These are phyloP conservation scores for Heteractis magnifica DNA, from an alignment of 92 coral and sea anemone genomes.

Conservation along the genomic window DNA sequence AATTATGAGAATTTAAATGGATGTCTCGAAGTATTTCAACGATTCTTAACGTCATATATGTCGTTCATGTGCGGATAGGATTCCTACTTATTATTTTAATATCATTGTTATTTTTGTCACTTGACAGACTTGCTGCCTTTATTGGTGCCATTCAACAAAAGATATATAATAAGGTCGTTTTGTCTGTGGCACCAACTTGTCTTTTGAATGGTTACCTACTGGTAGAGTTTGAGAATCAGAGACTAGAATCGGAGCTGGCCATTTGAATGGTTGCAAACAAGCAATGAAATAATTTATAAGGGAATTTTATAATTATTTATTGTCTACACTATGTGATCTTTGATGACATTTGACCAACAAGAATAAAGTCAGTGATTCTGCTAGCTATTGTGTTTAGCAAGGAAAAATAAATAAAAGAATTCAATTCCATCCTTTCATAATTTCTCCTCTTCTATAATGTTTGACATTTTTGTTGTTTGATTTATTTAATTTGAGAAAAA, in stretches of 20 bases:
- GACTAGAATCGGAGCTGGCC: too few relatives aligned
- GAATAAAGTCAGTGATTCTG: background rate
- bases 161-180: too few relatives aligned
- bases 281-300: background rate
- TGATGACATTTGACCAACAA: background rate
- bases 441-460: background rate
- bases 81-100: constrained; percentile 1
- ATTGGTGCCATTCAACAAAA: too few relatives aligned
- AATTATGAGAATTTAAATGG: background rate
- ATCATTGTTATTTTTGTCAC: background rate
- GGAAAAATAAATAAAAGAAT: too few relatives aligned
- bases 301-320: background rate
- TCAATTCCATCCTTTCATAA: too few relatives aligned
- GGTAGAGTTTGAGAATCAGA: too few relatives aligned
- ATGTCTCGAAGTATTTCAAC: background rate
- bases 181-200: too few relatives aligned
- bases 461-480: background rate
- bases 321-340: background rate
- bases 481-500: background rate
- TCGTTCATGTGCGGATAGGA: background rate
- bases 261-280: too few relatives aligned
- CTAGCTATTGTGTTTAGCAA: background rate
- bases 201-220: too few relatives aligned
- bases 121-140: background rate
- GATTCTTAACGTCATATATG: background rate